phyloP scores from a whole-genome alignment of 2,797 vertebrate genomes.

The Artibeus lituratus region DNA sequence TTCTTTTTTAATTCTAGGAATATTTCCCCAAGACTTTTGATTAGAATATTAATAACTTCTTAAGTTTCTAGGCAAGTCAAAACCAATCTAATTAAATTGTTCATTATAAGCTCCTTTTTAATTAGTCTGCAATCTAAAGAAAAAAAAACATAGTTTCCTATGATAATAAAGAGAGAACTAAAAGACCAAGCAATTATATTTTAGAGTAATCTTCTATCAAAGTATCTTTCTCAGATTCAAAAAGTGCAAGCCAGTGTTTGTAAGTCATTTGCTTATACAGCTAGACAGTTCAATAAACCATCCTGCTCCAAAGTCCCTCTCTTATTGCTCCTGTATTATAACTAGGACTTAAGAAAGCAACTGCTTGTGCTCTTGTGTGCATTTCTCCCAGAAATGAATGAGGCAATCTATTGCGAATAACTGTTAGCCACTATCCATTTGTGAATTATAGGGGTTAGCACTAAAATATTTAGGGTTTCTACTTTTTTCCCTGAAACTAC shows the following conservation, averaged over 20 bases:
- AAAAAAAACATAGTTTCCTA: constrained; percentile 40
- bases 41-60: constrained; percentile 53
- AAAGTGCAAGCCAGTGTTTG: background rate
- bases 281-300: background rate
- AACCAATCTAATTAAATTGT: constrained; percentile 47
- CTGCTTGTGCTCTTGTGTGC: background rate
- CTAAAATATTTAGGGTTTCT: background rate
- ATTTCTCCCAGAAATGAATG: background rate
- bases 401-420: background rate
- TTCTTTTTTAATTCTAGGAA: constrained; percentile 33
- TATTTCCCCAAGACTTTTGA: constrained; percentile 46
- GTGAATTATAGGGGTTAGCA: background rate
- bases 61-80: constrained; percentile 52
- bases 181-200: constrained; percentile 57
- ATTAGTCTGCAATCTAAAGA: constrained; percentile 53
- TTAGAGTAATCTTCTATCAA: constrained; percentile 28
- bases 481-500: background rate
- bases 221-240: constrained; percentile 36
- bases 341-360: background rate
- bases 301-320: background rate
- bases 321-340: background rate
- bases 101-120: constrained; percentile 54
- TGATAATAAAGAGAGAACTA: constrained; percentile 60
- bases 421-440: background rate
- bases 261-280: background rate